Conservation (phyloP, 2,113 vertebrate species). For the Balaeniceps rex region DNA sequence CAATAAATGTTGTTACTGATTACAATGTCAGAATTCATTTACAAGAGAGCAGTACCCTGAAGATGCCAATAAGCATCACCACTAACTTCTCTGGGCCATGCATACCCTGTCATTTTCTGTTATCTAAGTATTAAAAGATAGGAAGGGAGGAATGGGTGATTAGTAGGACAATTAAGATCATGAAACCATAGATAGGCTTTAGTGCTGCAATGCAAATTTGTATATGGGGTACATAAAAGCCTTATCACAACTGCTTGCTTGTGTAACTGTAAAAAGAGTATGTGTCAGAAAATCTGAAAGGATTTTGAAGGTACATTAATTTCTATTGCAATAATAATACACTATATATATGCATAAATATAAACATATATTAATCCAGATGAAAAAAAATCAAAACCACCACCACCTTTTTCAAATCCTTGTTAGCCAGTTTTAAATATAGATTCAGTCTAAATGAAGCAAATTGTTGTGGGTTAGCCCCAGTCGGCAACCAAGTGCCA, state of each 20-base stretch:
- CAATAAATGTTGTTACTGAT: neutral
- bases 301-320: neutral
- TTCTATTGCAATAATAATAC: neutral
- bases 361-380: neutral
- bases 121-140: neutral
- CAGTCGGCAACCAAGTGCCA: no score
- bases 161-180: neutral
- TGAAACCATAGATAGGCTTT: neutral
- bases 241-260: neutral
- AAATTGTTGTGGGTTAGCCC: neutral
- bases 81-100: neutral
- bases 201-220: neutral
- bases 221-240: neutral
- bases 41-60: neutral
- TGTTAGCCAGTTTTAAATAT: neutral
- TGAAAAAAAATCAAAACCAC: neutral
- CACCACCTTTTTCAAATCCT: accelerated
- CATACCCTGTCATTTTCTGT: neutral
- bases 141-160: neutral
- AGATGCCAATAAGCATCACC: neutral
- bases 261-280: neutral
- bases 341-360: neutral
- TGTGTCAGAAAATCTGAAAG: neutral
- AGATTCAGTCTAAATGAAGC: neutral
- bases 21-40: neutral